These are phyloP conservation scores for Enteromius viviparus DNA, from an alignment of 2,797 vertebrate genomes.

Conservation along the genomic window DNA sequence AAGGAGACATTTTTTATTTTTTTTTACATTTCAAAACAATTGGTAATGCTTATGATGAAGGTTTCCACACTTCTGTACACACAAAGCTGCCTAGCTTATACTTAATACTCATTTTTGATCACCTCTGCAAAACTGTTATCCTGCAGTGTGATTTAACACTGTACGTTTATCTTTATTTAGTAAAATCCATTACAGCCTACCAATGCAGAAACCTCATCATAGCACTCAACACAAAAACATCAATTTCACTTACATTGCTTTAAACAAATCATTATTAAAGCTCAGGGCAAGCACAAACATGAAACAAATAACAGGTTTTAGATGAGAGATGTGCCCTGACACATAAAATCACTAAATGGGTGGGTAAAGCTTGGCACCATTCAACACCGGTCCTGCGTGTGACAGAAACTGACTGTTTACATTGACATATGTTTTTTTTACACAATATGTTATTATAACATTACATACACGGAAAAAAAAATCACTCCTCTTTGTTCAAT, in stretches of 20 bases:
- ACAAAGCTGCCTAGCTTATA: not conserved
- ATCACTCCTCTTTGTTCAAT: not conserved
- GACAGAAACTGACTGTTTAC: conserved; percentile 13
- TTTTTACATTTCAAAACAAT: not conserved
- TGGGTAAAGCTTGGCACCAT: conserved; percentile 19
- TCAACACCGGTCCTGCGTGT: not conserved
- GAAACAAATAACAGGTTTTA: not conserved
- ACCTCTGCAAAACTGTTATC: not conserved
- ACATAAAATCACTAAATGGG: conserved; percentile 13
- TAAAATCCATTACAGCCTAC: not conserved
- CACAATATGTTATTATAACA: conserved; percentile 20
- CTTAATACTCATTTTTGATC: not conserved
- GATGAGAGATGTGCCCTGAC: conserved; percentile 2
- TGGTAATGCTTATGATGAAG: conserved; percentile 33
- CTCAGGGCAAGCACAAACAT: conserved; percentile 8
- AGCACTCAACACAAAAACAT: conserved; percentile 23
- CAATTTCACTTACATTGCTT: conserved; percentile 19
- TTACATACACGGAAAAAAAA: conserved; percentile 4
- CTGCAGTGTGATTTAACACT: not conserved
- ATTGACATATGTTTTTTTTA: not conserved
- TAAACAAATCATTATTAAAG: conserved; percentile 11
- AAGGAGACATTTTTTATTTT: not conserved
- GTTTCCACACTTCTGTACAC: not conserved
- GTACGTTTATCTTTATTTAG: not conserved
- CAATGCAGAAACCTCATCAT: not conserved